These are phyloP conservation scores for Anthoptus insignis DNA, from an alignment of 2,888 invertebrate genomes.

Conservation along the genomic window DNA sequence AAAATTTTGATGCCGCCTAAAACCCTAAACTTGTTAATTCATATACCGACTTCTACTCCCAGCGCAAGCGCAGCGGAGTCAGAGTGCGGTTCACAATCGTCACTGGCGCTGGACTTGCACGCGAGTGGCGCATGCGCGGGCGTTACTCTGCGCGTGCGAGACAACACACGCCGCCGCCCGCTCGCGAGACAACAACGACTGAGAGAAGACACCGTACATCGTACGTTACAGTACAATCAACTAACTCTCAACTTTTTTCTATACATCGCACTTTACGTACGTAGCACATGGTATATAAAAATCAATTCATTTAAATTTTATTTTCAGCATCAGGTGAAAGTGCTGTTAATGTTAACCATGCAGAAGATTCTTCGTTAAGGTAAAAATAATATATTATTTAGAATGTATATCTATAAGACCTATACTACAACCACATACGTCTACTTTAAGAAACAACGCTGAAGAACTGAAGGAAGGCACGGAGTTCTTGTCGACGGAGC, in stretches of 20 bases:
- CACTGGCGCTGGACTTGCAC: slow-evolving; percentile 93
- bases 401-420: background rate
- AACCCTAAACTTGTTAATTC: no score
- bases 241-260: background rate
- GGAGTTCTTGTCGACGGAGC: slow-evolving; percentile 62
- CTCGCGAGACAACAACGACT: slow-evolving; percentile 92
- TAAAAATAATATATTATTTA: slow-evolving; percentile 45
- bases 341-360: slow-evolving; percentile 61
- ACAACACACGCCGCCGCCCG: slow-evolving; percentile 91
- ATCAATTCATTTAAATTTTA: no score
- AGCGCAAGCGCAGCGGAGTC: slow-evolving; percentile 81
- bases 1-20: no score
- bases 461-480: slow-evolving; percentile 65
- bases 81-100: slow-evolving; percentile 89
- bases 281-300: no score
- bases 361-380: slow-evolving; percentile 63
- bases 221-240: slow-evolving; percentile 55
- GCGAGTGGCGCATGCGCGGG: slow-evolving; percentile 83
- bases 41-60: background rate
- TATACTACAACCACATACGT: slow-evolving; percentile 6
- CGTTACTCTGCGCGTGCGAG: slow-evolving; percentile 86
- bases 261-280: no score
- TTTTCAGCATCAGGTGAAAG: slow-evolving; percentile 70
- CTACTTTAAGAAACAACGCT: slow-evolving; percentile 52
- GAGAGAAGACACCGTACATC: slow-evolving; percentile 89